Conservation (phyloP, 2,113 vertebrate genomes). For the Sapajus apella region DNA sequence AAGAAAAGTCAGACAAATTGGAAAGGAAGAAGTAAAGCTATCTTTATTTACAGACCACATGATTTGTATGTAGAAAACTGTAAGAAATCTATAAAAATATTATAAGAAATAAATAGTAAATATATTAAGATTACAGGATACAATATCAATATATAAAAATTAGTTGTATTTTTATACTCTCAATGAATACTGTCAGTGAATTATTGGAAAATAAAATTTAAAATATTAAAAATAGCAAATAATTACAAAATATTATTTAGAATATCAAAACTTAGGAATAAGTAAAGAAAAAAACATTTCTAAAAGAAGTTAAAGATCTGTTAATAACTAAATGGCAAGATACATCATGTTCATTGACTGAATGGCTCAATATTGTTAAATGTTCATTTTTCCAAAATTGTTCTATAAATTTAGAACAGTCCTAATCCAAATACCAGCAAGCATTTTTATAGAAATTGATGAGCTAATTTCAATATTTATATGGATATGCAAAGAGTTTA, state of each 20-base stretch:
- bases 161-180: background rate
- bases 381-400: background rate
- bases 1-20: background rate
- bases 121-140: background rate
- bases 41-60: background rate
- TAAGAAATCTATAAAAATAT: background rate
- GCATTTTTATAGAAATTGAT: background rate
- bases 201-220: background rate
- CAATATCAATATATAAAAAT: background rate
- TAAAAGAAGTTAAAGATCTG: background rate
- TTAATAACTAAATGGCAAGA: background rate
- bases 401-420: background rate
- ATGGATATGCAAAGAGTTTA: background rate
- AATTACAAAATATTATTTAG: background rate
- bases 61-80: background rate
- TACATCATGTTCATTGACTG: background rate
- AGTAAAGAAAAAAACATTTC: background rate
- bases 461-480: background rate
- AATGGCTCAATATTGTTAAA: background rate
- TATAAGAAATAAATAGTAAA: background rate
- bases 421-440: background rate
- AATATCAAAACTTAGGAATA: background rate
- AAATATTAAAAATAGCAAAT: background rate
- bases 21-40: background rate
- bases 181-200: background rate